These are phyloP conservation scores for Ischnura elegans DNA, from an alignment of 2,888 invertebrate genomes.

Conservation along the genomic window DNA sequence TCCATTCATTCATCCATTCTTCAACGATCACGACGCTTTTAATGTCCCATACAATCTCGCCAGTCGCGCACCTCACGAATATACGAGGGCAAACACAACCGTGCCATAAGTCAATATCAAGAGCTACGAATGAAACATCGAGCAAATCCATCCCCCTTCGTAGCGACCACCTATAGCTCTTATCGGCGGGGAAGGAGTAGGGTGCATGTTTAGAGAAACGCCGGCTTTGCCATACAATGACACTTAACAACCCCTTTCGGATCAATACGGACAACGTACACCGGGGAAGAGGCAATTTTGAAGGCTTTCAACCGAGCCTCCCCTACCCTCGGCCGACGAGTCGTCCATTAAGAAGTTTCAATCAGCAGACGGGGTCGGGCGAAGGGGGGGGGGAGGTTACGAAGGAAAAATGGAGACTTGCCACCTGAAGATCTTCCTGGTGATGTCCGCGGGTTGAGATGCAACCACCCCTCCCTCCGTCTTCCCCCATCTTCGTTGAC, in stretches of 20 bases:
- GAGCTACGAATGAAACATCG: no score
- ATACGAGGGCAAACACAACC: no score
- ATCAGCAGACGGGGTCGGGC: background rate
- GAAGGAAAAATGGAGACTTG: background rate
- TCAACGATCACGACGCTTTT: no score
- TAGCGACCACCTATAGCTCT: no score
- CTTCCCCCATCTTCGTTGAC: no score
- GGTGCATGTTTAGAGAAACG: conserved; percentile 1
- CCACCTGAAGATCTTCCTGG: no score
- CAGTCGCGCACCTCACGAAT: no score
- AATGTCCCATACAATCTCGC: no score
- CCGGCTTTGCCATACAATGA: background rate
- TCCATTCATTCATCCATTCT: no score
- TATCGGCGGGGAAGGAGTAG: background rate
- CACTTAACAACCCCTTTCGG: background rate
- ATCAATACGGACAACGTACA: background rate
- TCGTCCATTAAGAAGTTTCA: conserved; percentile 25
- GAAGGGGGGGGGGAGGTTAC: background rate
- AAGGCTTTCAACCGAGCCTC: background rate
- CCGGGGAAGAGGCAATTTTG: conserved; percentile 14
- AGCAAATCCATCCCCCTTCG: no score
- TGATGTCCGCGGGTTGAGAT: background rate
- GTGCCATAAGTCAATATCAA: no score
- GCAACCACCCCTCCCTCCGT: background rate
- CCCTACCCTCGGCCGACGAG: background rate